Evolutionary conservation across 2,888 invertebrate species (phyloP).

Genomic region (Dermolepida albohirtum): DNA sequence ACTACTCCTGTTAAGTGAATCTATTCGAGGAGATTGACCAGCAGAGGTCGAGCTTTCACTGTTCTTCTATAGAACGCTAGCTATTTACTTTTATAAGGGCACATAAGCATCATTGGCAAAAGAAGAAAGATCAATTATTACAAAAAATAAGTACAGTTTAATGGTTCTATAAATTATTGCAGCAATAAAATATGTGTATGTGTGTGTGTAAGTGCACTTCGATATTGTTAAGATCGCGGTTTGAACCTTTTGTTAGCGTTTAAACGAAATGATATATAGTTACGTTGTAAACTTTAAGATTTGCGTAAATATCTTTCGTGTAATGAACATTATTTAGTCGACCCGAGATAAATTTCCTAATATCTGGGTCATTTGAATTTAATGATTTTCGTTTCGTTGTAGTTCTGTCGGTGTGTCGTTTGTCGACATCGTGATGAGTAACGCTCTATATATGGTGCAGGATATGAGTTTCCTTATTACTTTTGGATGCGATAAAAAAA

Average conservation of each 20-base stretch:
- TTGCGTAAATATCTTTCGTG: conserved; percentile 10
- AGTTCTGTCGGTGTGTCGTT: conserved; percentile 8
- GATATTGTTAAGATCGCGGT: conserved; percentile 7
- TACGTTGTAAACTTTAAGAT: conserved; percentile 4
- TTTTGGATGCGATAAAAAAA: conserved; percentile 18
- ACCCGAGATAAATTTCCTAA: conserved; percentile 20
- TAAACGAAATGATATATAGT: conserved; percentile 24
- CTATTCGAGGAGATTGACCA: conserved; percentile 1
- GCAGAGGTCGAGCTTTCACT: conserved; percentile 8
- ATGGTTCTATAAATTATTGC: conserved; percentile 25
- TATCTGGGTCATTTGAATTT: conserved; percentile 29
- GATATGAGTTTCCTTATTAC: conserved; percentile 36
- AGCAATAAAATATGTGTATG: conserved; percentile 3
- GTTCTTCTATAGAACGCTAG: conserved; percentile 3
- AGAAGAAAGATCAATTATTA: conserved; percentile 12
- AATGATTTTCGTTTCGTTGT: conserved; percentile 20
- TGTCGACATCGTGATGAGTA: conserved; percentile 6
- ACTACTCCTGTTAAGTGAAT: conserved; percentile 1
- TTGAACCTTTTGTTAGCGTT: conserved; percentile 27
- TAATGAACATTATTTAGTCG: conserved; percentile 20
- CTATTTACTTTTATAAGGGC: conserved; percentile 15
- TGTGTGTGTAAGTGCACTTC: not conserved
- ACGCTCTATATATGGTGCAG: conserved; percentile 30
- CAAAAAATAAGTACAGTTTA: conserved; percentile 19
- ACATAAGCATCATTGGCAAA: conserved; percentile 5